Percentiles rank a stretch among this genome's conserved stretches.
These are phyloP conservation scores for Drosophila gaucha DNA, from an alignment of 2,888 invertebrate species.

Conservation along the genomic window DNA sequence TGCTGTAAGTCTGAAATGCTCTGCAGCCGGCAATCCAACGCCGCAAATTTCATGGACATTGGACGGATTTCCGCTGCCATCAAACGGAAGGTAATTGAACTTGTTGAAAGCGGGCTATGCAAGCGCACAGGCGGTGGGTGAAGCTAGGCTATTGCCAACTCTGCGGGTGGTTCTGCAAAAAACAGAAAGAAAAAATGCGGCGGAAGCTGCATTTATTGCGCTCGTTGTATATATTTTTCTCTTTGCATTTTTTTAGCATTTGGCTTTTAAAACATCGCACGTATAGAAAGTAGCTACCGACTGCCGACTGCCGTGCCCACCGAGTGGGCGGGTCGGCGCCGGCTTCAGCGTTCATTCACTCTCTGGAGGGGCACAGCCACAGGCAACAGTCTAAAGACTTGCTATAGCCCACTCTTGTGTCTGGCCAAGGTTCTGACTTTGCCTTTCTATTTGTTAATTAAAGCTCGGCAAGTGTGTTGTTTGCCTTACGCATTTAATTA, in stretches of 20 bases:
- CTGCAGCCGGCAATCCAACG: slow-evolving; percentile 91
- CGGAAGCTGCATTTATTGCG: slow-evolving; percentile 75
- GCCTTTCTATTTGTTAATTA: slow-evolving; percentile 77
- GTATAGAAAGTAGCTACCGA: slow-evolving; percentile 66
- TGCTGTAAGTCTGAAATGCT: slow-evolving; percentile 91
- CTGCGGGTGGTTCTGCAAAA: slow-evolving; percentile 58
- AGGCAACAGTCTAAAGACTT: slow-evolving; percentile 24
- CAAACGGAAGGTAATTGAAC: slow-evolving; percentile 85
- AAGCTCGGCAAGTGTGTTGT: slow-evolving; percentile 47
- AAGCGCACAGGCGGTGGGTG: slow-evolving; percentile 2
- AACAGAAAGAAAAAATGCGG: slow-evolving; percentile 32
- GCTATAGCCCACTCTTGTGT: slow-evolving; percentile 36
- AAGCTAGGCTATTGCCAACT: slow-evolving; percentile 63
- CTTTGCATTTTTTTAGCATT: slow-evolving; percentile 47
- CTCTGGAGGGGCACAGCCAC: slow-evolving; percentile 6
- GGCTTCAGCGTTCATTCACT: slow-evolving; percentile 78
- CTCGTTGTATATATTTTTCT: slow-evolving; percentile 49
- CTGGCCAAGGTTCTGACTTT: slow-evolving; percentile 69
- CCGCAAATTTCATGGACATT: slow-evolving; percentile 92
- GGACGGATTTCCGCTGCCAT: slow-evolving; percentile 90
- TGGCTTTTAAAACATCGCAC: slow-evolving; percentile 73
- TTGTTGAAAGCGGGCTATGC: slow-evolving; percentile 70
- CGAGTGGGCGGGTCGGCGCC: slow-evolving; percentile 45
- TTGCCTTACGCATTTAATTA: slow-evolving; percentile 74
- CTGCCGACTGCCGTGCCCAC: slow-evolving; percentile 62